Evolutionary conservation across 2,113 vertebrate genomes (phyloP), one percentile per base, ranked within the genome.

Genomic region (Xiphophorus hellerii): DNA sequence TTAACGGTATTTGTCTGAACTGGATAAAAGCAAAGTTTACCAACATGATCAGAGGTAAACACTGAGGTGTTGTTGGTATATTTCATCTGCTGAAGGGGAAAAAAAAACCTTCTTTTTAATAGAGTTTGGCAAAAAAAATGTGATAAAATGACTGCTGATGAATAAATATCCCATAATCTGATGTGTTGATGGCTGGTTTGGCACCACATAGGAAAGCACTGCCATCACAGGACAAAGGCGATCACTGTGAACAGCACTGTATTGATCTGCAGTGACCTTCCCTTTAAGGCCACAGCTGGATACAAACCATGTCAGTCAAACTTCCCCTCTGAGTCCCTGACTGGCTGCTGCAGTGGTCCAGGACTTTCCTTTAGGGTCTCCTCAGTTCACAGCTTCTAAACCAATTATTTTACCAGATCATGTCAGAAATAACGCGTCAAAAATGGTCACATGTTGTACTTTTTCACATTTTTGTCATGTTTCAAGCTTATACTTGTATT

Each of bases 231-330:
- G 22, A 66, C 8, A n/a, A 42, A 66, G 62, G 28, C 62, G 15
- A 64, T 33, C 15, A 58, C 51, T 58, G 7, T 64, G 62, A 20
- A 64, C n/a, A 66, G n/a, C 9, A 27, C 25, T 15, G 22, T 42
- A 66, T 42, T 39, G 65, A 66, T 66, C 25, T 42, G 65, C 30
- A 15, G 64, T 66, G 64, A 66, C 64, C 64, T 66, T 12, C 33
- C 64, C 33, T 66, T 33, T 39, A 25, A 66, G 64, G 64, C 12
- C 33, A 66, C 33, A 2, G 25, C 64, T 11, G 33, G 33, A 66
- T 66, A 11, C 64, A 66, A 66, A 42, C 65, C 35, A 42, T 42
- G 65, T 39, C 65, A 28, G 64, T 35, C 35, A 66, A 14, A 42
- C 28, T 37, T 27, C 62, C 11, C 35, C 4, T 27, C 33, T 27